Conservation (phyloP, 2,113 vertebrate species). For the Phyllopteryx taeniolatus region DNA sequence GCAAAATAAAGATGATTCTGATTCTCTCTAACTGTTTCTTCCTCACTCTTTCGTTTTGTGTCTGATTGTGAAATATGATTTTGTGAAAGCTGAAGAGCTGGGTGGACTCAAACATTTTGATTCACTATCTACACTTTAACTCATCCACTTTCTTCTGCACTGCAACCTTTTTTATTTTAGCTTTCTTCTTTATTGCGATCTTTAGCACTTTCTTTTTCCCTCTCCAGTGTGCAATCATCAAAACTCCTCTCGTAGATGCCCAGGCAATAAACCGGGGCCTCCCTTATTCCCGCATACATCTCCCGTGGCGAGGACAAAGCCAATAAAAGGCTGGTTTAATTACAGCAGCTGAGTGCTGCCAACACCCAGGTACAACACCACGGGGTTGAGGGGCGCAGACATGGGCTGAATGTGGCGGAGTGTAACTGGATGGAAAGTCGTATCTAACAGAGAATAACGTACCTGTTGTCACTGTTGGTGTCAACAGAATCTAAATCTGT, state of each 20-base stretch:
- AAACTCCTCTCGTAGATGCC: constrained; percentile 55
- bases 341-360: constrained; percentile 60
- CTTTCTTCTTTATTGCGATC: constrained; percentile 23
- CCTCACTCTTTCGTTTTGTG: constrained; percentile 19
- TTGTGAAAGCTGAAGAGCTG: constrained; percentile 46
- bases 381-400: constrained; percentile 32
- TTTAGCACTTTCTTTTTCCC: constrained; percentile 20
- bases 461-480: background rate
- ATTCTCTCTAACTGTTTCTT: constrained; percentile 3
- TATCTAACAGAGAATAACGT: background rate
- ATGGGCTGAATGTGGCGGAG: constrained; percentile 27
- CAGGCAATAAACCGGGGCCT: constrained; percentile 65
- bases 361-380: constrained; percentile 44
- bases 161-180: constrained; percentile 27
- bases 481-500: background rate
- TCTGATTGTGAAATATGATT: constrained; percentile 56
- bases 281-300: constrained; percentile 49
- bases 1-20: too few relatives aligned
- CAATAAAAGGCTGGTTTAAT: constrained; percentile 69
- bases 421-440: background rate
- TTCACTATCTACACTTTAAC: constrained; percentile 6
- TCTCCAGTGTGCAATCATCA: constrained; percentile 55
- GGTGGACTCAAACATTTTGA: constrained; percentile 40
- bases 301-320: constrained; percentile 67
- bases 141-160: constrained; percentile 30